These are phyloP conservation scores for Alectoris magna DNA, from an alignment of 2,797 vertebrate species.

Conservation along the genomic window DNA sequence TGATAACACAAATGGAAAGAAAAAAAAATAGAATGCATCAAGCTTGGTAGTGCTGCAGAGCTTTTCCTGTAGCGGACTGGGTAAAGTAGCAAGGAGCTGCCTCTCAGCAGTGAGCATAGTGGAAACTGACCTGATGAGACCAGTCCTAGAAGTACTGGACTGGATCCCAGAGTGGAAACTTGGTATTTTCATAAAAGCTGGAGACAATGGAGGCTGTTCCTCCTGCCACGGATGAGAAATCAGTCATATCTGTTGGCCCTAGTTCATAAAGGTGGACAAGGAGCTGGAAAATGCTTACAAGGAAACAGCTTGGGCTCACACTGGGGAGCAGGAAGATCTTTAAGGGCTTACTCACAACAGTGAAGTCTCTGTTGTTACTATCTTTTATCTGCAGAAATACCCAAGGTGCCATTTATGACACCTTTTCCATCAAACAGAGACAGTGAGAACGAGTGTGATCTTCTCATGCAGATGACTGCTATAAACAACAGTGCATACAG, in stretches of 20 bases:
- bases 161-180: conserved; percentile 58
- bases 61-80: background rate
- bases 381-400: conserved; percentile 10
- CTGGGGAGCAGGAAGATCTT: conserved; percentile 18
- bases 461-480: background rate
- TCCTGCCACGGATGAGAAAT: conserved; percentile 53
- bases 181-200: conserved; percentile 49
- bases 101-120: background rate
- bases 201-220: conserved; percentile 59
- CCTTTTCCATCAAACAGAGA: background rate
- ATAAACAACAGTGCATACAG: background rate
- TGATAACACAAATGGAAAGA: background rate
- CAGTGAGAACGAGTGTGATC: background rate
- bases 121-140: background rate
- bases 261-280: conserved; percentile 49
- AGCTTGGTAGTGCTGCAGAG: background rate
- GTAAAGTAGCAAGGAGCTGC: background rate
- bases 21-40: background rate
- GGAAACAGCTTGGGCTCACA: conserved; percentile 36
- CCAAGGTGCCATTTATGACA: conserved; percentile 17
- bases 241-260: conserved; percentile 44
- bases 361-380: background rate
- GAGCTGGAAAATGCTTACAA: conserved; percentile 44
- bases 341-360: background rate
- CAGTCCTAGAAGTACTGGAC: conserved; percentile 51